Evolutionary conservation across 1,140 invertebrate species (phyloP).

Genomic region (Drosophila yakuba): DNA sequence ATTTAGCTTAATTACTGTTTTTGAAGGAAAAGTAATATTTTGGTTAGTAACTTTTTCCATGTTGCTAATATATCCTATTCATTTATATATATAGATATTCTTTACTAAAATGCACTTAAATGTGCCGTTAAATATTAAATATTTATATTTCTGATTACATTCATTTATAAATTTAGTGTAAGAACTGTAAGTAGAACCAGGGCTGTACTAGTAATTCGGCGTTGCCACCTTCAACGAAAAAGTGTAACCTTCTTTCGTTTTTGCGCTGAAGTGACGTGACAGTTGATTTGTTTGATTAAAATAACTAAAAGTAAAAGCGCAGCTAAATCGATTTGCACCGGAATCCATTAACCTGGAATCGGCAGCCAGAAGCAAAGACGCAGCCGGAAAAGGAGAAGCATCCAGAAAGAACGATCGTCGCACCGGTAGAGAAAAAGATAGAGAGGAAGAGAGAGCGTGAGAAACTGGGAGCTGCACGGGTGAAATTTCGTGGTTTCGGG

Average conservation of each 20-base stretch:
- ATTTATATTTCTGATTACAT: neutral
- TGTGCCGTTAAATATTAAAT: neutral
- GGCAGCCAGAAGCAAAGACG: slow-evolving; percentile 12
- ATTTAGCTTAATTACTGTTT: neutral
- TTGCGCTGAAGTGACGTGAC: slow-evolving; percentile 76
- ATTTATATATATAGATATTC: too few relatives aligned
- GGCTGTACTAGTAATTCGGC: slow-evolving; percentile 3
- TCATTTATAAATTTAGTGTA: neutral
- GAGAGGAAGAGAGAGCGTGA: slow-evolving; percentile 3
- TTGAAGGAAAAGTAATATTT: too few relatives aligned
- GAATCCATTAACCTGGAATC: slow-evolving; percentile 36
- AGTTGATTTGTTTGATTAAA: slow-evolving; percentile 80
- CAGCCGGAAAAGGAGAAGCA: neutral
- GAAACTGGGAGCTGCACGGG: slow-evolving; percentile 13
- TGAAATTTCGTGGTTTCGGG: slow-evolving; percentile 51
- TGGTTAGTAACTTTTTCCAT: too few relatives aligned
- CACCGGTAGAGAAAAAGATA: slow-evolving; percentile 8
- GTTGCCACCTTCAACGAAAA: slow-evolving; percentile 7
- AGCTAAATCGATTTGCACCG: slow-evolving; percentile 40
- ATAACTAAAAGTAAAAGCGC: slow-evolving; percentile 58
- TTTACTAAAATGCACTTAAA: neutral
- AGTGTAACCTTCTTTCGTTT: slow-evolving; percentile 49
- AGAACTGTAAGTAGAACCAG: neutral
- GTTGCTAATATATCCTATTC: too few relatives aligned
- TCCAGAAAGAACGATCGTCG: neutral